phyloP scores from a whole-genome alignment of 2,797 vertebrate genomes.

The Urosaurus nigricauda region DNA sequence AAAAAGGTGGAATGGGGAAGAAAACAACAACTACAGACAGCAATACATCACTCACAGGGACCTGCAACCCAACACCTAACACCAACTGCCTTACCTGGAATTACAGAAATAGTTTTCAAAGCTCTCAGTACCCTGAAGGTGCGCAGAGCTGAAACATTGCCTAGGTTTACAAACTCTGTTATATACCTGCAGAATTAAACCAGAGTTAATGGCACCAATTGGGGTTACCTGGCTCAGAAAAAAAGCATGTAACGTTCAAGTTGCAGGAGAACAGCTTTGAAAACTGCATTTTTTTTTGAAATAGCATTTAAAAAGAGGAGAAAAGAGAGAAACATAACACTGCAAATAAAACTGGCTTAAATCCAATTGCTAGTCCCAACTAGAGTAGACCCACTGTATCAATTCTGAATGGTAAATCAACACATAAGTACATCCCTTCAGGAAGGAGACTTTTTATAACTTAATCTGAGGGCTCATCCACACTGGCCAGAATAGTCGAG shows the following conservation, averaged over 20 bases:
- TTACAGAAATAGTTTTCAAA: constrained; percentile 99
- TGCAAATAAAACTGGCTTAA: background rate
- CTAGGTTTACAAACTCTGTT: constrained; percentile 99
- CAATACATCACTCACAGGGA: constrained; percentile 93
- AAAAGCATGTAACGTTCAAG: constrained; percentile 8
- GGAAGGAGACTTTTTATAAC: too few relatives aligned
- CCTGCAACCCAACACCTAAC: constrained; percentile 93
- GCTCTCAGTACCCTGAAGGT: constrained; percentile 87
- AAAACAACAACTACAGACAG: constrained; percentile 88
- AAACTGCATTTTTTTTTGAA: constrained; percentile 6
- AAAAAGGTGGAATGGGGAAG: constrained; percentile 62
- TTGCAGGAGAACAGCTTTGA: constrained; percentile 53
- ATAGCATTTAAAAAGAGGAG: background rate
- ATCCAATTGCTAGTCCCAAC: too few relatives aligned
- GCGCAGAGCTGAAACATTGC: constrained; percentile 99
- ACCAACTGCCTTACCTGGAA: constrained; percentile 93
- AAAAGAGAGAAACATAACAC: background rate
- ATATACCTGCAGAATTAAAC: constrained; percentile 99
- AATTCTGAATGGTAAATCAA: too few relatives aligned
- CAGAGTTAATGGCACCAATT: constrained; percentile 87
- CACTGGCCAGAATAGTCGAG: too few relatives aligned
- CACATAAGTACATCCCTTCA: too few relatives aligned
- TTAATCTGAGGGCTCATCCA: too few relatives aligned
- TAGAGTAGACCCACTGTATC: too few relatives aligned
- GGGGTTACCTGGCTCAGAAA: constrained; percentile 56